These are phyloP conservation scores for Oscheius sp. DNA, from an alignment of 1,140 invertebrate genomes.

Conservation along the genomic window DNA sequence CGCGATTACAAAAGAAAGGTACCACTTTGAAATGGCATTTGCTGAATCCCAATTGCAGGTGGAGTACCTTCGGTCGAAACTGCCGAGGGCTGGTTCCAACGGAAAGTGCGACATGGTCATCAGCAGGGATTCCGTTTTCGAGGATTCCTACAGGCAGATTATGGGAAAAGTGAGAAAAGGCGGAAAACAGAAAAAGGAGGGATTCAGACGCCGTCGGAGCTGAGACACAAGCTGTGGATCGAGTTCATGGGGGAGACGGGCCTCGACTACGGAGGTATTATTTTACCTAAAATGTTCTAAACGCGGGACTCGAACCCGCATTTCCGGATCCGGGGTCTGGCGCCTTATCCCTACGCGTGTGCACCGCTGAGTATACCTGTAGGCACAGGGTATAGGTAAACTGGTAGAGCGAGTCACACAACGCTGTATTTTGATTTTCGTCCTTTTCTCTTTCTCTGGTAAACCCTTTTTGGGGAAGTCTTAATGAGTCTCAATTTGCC, in stretches of 20 bases:
- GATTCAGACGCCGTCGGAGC: conserved; percentile 63
- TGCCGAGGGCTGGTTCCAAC: conserved; percentile 75
- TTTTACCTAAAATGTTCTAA: too few relatives aligned
- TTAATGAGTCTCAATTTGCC: too few relatives aligned
- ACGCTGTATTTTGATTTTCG: too few relatives aligned
- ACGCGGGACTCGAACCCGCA: too few relatives aligned
- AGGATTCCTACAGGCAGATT: conserved; percentile 82
- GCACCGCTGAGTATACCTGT: too few relatives aligned
- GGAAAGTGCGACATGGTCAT: conserved; percentile 97
- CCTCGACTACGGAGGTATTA: conserved; percentile 93
- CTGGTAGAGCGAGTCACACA: too few relatives aligned
- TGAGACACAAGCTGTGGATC: conserved; percentile 96
- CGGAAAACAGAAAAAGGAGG: conserved; percentile 64
- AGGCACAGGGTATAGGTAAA: too few relatives aligned
- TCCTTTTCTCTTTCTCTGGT: too few relatives aligned
- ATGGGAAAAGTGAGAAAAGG: conserved; percentile 80
- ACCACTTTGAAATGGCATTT: not conserved
- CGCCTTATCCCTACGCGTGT: too few relatives aligned
- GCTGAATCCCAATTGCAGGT: conserved; percentile 13
- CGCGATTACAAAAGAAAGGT: conserved; percentile 93
- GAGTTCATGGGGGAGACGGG: conserved; percentile 89
- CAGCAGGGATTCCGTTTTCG: conserved; percentile 81
- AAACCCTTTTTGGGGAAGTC: too few relatives aligned
- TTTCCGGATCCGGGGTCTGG: too few relatives aligned
- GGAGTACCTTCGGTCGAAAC: conserved; percentile 47